Evolutionary conservation across 2,797 vertebrate species (phyloP).

Genomic region (Tachyglossus aculeatus): DNA sequence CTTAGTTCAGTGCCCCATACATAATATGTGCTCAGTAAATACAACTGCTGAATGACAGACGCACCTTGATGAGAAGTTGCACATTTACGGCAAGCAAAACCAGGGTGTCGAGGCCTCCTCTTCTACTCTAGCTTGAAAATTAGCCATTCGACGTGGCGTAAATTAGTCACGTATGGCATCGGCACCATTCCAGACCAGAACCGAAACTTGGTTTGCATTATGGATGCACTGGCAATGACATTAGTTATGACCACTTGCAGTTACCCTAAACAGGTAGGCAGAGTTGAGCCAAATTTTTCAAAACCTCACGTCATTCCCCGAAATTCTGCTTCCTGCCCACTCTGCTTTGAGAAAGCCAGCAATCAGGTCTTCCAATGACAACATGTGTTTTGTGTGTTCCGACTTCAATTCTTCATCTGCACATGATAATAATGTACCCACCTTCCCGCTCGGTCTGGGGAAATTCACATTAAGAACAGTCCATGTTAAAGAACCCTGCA

Average conservation of each 20-base stretch:
- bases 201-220: background rate
- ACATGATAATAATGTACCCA: no score
- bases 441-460: background rate
- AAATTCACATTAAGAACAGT: constrained; percentile 16
- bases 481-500: constrained; percentile 6
- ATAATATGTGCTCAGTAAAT: no score
- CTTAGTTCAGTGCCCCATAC: no score
- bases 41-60: no score
- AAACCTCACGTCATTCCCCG: constrained; percentile 11
- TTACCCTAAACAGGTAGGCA: background rate
- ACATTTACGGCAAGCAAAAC: no score
- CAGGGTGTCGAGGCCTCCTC: no score
- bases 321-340: background rate
- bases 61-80: no score
- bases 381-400: background rate
- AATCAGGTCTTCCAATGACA: background rate
- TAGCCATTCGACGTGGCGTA: no score
- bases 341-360: constrained; percentile 9
- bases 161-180: no score
- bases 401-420: constrained; percentile 8
- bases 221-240: background rate
- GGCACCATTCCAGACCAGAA: no score
- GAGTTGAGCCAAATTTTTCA: background rate
- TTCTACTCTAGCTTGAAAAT: no score
- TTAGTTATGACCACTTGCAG: constrained; percentile 19